A percentile compares a stretch with the other conserved stretches of the same genome.
phyloP scores from a whole-genome alignment of 92 coral and sea anemone genomes.

The Porites evermanni region DNA sequence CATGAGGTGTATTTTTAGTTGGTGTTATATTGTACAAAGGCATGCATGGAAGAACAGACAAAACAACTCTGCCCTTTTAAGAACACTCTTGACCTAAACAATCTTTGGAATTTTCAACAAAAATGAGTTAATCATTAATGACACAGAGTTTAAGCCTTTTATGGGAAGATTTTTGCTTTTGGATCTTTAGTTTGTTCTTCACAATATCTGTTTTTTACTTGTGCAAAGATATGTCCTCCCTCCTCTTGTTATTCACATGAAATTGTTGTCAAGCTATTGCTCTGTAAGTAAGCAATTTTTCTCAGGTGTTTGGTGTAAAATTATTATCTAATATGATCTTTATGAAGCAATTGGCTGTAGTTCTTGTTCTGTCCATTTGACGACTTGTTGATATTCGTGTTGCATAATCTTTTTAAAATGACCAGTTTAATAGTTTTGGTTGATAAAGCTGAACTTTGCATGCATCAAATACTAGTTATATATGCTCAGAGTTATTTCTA shows the following conservation, averaged over 20 bases:
- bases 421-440: too few relatives aligned
- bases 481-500: too few relatives aligned
- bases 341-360: neutral
- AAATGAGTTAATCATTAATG: neutral
- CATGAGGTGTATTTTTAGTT: neutral
- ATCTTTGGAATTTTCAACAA: constrained; percentile 30
- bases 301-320: neutral
- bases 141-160: constrained; percentile 9
- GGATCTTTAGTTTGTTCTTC: too few relatives aligned
- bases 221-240: neutral
- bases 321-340: constrained; percentile 1
- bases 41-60: neutral
- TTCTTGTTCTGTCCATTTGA: neutral
- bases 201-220: constrained; percentile 12
- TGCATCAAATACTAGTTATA: too few relatives aligned
- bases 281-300: constrained; percentile 3
- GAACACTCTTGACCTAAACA: constrained; percentile 10
- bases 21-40: neutral
- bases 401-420: too few relatives aligned
- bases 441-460: too few relatives aligned
- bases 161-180: constrained; percentile 1
- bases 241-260: neutral
- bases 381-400: neutral
- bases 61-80: neutral
- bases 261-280: neutral